Conservation (phyloP, 1,140 invertebrate species). For the Nomia melanderi region DNA sequence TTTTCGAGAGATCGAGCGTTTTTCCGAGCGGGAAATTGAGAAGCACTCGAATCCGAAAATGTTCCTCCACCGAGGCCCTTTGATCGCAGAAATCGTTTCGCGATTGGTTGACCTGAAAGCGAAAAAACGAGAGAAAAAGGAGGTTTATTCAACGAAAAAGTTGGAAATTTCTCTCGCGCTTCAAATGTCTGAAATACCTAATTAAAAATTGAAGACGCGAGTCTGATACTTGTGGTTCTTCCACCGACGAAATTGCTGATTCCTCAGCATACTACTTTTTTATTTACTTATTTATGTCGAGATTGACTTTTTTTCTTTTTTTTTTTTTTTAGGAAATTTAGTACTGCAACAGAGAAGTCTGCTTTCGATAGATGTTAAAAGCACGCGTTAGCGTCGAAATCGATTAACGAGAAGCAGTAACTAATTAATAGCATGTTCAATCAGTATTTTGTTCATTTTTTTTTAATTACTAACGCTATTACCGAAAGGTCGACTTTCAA, state of each 20-base stretch:
- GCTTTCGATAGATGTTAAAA: background rate
- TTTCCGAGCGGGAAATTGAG: background rate
- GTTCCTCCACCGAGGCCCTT: background rate
- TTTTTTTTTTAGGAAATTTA: no score
- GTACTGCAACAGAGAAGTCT: no score
- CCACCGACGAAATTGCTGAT: background rate
- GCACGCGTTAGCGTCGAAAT: background rate
- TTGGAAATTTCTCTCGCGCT: background rate
- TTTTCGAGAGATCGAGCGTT: background rate
- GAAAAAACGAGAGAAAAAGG: background rate
- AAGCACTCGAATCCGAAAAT: background rate
- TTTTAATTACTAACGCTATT: no score
- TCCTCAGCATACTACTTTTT: no score
- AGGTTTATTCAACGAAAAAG: background rate
- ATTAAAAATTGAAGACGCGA: background rate
- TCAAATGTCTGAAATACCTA: background rate
- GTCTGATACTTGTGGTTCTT: background rate
- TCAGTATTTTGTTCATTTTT: no score
- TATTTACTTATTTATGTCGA: no score
- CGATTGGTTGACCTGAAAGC: background rate
- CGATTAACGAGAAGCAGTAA: background rate
- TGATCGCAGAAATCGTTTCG: slow-evolving; percentile 4
- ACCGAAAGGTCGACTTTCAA: no score
- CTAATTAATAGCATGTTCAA: slow-evolving; percentile 8
- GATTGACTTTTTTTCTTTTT: no score